phyloP scores from a whole-genome alignment of 2,113 vertebrate species.

The Syngnathus floridae region DNA sequence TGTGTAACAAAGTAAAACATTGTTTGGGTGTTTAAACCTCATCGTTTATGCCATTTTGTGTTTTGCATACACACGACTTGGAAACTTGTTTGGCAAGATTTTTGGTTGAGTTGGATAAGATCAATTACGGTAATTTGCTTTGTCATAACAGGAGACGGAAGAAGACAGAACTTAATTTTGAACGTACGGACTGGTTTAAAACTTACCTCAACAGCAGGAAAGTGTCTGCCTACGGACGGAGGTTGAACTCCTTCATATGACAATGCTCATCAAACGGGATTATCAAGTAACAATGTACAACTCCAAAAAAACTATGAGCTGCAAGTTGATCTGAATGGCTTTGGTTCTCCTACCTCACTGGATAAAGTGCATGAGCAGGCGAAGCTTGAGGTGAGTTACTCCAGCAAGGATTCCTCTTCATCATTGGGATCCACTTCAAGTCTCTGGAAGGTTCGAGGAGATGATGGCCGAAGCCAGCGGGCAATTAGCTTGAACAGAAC shows the following conservation, averaged over 20 bases:
- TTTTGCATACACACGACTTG: background rate
- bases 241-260: background rate
- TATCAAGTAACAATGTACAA: background rate
- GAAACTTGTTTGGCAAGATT: background rate
- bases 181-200: background rate
- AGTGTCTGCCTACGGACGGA: background rate
- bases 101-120: background rate
- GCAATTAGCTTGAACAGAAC: constrained; percentile 72
- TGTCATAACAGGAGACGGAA: background rate
- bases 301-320: background rate
- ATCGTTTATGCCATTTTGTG: background rate
- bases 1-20: background rate
- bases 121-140: background rate
- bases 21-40: background rate
- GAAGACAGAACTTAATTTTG: background rate
- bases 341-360: background rate
- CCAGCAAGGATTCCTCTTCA: constrained; percentile 74
- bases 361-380: constrained; percentile 25
- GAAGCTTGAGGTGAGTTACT: constrained; percentile 38
- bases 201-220: background rate
- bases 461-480: constrained; percentile 24
- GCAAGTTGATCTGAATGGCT: background rate
- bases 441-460: constrained; percentile 69
- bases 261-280: background rate
- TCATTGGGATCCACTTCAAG: constrained; percentile 78